Evolutionary conservation across 2,888 invertebrate species (phyloP), one percentile per base, ranked within the genome.

Genomic region (Lepidocyrtoides sp.): DNA sequence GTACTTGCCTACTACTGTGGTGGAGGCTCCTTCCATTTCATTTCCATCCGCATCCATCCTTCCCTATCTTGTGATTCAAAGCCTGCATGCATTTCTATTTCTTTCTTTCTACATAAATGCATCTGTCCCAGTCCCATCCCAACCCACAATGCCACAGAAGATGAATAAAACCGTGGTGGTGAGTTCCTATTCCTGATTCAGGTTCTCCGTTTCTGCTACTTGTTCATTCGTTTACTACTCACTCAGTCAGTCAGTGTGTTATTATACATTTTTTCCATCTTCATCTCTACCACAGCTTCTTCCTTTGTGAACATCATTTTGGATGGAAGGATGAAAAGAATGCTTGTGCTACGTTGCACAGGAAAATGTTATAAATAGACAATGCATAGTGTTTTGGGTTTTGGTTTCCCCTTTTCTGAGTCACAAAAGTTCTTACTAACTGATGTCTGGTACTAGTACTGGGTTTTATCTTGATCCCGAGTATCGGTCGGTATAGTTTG

Each of bases 121-220:
- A 29, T 29, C 23, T 57, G 57, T 36, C 36, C 36, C 7, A n/a
- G n/a, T 54, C 2, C 4, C 54, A n/a, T 14, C 3, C n/a, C 54
- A 54, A 29, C 26, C 60, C 20, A 60, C 57, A 17, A 4, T 63
- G 63, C n/a, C 63, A 54, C 14, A 63, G 29, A 12, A n/a, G 57
- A 57, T 23, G 23, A 63, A 32, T 23, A 63, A 51, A 44, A 51
- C 66, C 41, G 29, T n/a, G n/a, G n/a, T n/a, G n/a, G n/a, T n/a
- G n/a, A 44, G 20, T 81, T 69, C 88, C 88, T 81, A 81, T 69
- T 51, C 29, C 89, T 89, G 89, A 89, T 83, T 89, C 89, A 83
- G 89, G 89, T 72, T 82, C 89, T 82, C 57, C 20, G n/a, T 41
- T 32, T 81, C 26, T 81, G 48, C 36, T 69, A 29, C 63, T 66